phyloP scores from a whole-genome alignment of 1,140 invertebrate genomes.

The Drosophila auraria region DNA sequence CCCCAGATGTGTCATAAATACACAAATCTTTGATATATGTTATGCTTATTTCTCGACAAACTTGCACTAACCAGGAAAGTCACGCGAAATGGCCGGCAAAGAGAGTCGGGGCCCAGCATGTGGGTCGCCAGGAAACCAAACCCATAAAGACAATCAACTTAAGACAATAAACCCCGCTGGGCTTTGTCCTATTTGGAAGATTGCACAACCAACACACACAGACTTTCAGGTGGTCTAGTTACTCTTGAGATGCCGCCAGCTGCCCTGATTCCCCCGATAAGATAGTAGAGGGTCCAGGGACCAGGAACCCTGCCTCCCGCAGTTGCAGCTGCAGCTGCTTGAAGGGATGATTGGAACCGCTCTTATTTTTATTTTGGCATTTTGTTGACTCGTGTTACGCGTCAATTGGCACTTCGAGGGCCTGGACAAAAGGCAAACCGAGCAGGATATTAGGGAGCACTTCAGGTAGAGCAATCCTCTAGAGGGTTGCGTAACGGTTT shows the following conservation, averaged over 20 bases:
- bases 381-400: slow-evolving; percentile 75
- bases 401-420: slow-evolving; percentile 54
- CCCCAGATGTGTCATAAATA: slow-evolving; percentile 66
- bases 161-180: slow-evolving; percentile 20
- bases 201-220: slow-evolving; percentile 4
- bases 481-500: slow-evolving; percentile 46
- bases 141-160: slow-evolving; percentile 7
- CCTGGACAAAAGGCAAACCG: slow-evolving; percentile 1
- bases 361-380: slow-evolving; percentile 36
- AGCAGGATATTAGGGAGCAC: neutral
- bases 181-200: slow-evolving; percentile 18
- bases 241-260: slow-evolving; percentile 14
- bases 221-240: slow-evolving; percentile 31
- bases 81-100: slow-evolving; percentile 43
- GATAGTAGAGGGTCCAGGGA: slow-evolving; percentile 32
- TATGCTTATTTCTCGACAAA: slow-evolving; percentile 25
- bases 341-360: slow-evolving; percentile 2
- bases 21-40: slow-evolving; percentile 48
- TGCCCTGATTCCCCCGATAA: slow-evolving; percentile 32
- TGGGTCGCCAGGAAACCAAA: slow-evolving; percentile 33
- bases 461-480: slow-evolving; percentile 48
- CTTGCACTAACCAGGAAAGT: slow-evolving; percentile 33
- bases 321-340: slow-evolving; percentile 32
- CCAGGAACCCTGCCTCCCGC: neutral
- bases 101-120: slow-evolving; percentile 36